phyloP scores from a whole-genome alignment of 2,113 vertebrate species.

The Furnarius figulus region DNA sequence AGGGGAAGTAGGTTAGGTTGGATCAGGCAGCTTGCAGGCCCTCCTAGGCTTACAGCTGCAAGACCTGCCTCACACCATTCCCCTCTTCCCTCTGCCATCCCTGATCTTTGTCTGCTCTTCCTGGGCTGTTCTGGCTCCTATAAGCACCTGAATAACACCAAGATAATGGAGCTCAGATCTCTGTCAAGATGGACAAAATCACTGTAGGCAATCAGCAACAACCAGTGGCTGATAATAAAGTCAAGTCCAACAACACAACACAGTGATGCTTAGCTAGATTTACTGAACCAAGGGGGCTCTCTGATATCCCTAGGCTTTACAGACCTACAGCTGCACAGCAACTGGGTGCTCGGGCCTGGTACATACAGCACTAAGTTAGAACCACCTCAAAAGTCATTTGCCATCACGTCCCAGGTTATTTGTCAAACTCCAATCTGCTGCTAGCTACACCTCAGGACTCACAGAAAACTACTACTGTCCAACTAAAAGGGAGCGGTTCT shows the following conservation, averaged over 20 bases:
- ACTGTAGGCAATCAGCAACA: not conserved
- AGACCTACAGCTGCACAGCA: not conserved
- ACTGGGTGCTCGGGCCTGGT: not conserved
- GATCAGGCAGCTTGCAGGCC: rapidly evolving
- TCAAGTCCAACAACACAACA: not conserved
- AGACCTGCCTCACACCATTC: not conserved
- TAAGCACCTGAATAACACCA: not conserved
- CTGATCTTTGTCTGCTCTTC: not conserved
- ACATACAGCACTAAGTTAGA: not conserved
- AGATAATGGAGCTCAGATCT: not conserved
- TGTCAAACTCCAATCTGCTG: not conserved
- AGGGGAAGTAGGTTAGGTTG: rapidly evolving
- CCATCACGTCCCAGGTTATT: not conserved
- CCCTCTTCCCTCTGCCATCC: not conserved
- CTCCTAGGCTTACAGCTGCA: not conserved
- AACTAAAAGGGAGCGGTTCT: not conserved
- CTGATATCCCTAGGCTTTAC: not conserved
- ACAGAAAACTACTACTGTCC: not conserved
- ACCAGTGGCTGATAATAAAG: not conserved
- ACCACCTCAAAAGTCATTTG: not conserved
- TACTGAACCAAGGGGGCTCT: not conserved
- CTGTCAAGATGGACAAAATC: not conserved
- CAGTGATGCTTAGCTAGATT: not conserved
- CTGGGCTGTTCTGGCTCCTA: not conserved
- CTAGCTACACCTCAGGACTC: not conserved